Conservation (phyloP, 2,888 invertebrate species). For the Cephonodes hylas region DNA sequence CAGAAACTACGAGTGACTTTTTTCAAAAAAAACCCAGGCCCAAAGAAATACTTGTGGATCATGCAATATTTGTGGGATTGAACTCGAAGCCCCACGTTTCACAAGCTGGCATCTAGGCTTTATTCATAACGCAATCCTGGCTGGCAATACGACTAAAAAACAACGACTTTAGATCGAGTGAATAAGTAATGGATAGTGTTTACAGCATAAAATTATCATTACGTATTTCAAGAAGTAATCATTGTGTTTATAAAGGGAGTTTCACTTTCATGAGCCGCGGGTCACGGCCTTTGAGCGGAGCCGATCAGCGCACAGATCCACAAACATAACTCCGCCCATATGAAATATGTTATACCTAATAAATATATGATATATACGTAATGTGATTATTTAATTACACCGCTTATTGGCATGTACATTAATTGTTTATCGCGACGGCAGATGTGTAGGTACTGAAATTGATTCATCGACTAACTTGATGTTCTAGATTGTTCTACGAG, state of each 20-base stretch:
- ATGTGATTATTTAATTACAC: neutral
- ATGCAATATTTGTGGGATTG: too few species aligned
- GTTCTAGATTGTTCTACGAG: too few species aligned
- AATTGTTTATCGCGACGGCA: too few species aligned
- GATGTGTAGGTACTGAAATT: too few species aligned
- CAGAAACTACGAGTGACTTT: too few species aligned
- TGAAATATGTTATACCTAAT: neutral
- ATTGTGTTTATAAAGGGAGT: constrained; percentile 7
- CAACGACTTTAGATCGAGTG: neutral
- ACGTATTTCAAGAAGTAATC: constrained; percentile 1
- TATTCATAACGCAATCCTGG: too few species aligned
- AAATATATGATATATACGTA: neutral
- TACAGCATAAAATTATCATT: neutral
- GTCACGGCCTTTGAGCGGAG: constrained; percentile 1
- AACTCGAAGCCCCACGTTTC: too few species aligned
- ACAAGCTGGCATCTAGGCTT: too few species aligned
- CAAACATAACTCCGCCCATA: constrained; percentile 7
- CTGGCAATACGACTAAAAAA: too few species aligned
- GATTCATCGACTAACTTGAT: too few species aligned
- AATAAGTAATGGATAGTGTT: neutral
- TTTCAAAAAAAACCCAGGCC: too few species aligned
- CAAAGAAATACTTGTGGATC: too few species aligned
- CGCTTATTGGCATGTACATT: neutral
- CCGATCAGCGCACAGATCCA: neutral
- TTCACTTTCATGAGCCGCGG: constrained; percentile 12